Evolutionary conservation across 2,888 invertebrate species (phyloP).

Genomic region (Amphipyra tragopoginis): DNA sequence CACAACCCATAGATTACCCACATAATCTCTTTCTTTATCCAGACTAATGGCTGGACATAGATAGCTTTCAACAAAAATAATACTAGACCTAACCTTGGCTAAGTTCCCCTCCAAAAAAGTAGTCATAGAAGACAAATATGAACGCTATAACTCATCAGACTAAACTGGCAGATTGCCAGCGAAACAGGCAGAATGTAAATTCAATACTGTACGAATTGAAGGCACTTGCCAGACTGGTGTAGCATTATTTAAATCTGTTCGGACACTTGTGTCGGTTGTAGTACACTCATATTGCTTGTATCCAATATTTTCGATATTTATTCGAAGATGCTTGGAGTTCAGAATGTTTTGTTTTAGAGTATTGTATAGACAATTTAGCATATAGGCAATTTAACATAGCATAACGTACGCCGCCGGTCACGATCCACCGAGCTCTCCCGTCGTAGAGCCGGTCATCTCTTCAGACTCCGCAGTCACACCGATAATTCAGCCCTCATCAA

Average conservation of each 20-base stretch:
- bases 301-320: slow-evolving; percentile 28
- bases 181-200: slow-evolving; percentile 70
- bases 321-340: slow-evolving; percentile 11
- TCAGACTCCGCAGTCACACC: too few species aligned
- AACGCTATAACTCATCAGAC: slow-evolving; percentile 70
- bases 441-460: too few species aligned
- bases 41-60: slow-evolving; percentile 17
- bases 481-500: too few species aligned
- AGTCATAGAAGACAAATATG: slow-evolving; percentile 59
- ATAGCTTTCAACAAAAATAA: slow-evolving; percentile 28
- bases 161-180: slow-evolving; percentile 62
- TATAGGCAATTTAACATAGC: too few species aligned
- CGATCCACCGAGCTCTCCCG: too few species aligned
- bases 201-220: slow-evolving; percentile 68
- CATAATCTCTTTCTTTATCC: slow-evolving; percentile 23
- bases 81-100: slow-evolving; percentile 40
- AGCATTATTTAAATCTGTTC: slow-evolving; percentile 63
- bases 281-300: slow-evolving; percentile 18
- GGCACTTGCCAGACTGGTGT: slow-evolving; percentile 50
- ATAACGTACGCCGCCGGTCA: too few species aligned
- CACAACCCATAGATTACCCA: slow-evolving; percentile 17
- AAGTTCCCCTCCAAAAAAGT: slow-evolving; percentile 43
- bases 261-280: slow-evolving; percentile 45
- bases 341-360: slow-evolving; percentile 1
- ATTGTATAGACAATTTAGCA: too few species aligned